Percentiles rank a stretch among this genome's conserved stretches.
Evolutionary conservation across 2,797 vertebrate genomes (phyloP).

Genomic region (Hyperoplus lanceolatus): DNA sequence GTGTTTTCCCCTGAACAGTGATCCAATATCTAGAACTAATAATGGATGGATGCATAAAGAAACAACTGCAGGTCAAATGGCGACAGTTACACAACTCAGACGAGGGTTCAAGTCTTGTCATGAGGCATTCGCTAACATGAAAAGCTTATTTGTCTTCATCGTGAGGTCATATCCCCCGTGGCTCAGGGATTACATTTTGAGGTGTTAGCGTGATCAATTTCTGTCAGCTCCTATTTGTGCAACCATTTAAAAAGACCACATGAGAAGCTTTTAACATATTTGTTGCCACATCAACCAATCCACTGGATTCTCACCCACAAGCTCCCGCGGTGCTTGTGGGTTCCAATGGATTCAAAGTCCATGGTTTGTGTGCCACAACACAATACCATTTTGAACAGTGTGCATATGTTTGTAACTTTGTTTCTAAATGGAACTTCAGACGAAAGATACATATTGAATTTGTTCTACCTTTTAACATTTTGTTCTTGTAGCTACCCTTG

Average conservation of each 20-base stretch:
- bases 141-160: constrained; percentile 27
- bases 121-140: constrained; percentile 5
- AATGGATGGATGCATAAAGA: not conserved
- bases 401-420: constrained; percentile 29
- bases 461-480: constrained; percentile 24
- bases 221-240: constrained; percentile 46
- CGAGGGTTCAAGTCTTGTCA: constrained; percentile 5
- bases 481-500: constrained; percentile 16
- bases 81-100: not conserved
- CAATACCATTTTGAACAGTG: constrained; percentile 19
- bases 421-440: constrained; percentile 17
- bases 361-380: constrained; percentile 10
- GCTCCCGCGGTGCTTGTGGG: constrained; percentile 26
- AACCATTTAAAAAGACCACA: constrained; percentile 39
- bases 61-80: not conserved
- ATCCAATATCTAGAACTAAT: not conserved
- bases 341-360: constrained; percentile 25
- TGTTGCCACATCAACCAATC: constrained; percentile 41
- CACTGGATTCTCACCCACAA: constrained; percentile 17
- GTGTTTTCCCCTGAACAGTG: not conserved
- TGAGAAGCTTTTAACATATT: constrained; percentile 53
- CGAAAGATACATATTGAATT: constrained; percentile 9
- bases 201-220: constrained; percentile 46
- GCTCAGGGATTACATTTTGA: constrained; percentile 38
- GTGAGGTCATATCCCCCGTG: constrained; percentile 30